A percentile compares a stretch with the other conserved stretches of the same genome.
phyloP scores from a whole-genome alignment of 2,888 invertebrate genomes.

The Andrena minutula region DNA sequence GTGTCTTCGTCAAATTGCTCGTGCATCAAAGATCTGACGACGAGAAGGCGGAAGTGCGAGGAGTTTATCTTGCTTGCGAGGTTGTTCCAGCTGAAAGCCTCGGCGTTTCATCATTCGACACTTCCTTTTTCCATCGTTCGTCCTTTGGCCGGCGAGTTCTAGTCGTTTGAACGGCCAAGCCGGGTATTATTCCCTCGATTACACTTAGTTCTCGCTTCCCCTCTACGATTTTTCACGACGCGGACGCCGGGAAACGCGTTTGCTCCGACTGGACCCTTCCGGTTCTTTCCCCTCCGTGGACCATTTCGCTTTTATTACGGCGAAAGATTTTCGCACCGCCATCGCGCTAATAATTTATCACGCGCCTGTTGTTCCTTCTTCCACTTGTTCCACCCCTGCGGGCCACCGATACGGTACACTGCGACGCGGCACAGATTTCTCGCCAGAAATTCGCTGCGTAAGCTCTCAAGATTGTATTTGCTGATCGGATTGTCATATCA shows the following conservation, averaged over 20 bases:
- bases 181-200: constrained; percentile 72
- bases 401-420: constrained; percentile 12
- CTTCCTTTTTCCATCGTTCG: constrained; percentile 43
- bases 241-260: constrained; percentile 11
- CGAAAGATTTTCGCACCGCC: constrained; percentile 43
- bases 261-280: constrained; percentile 29
- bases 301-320: constrained; percentile 30
- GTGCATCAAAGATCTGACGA: constrained; percentile 43
- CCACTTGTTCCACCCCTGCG: not conserved
- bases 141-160: constrained; percentile 34
- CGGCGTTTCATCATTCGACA: not conserved
- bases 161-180: constrained; percentile 67
- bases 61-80: not conserved
- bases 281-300: constrained; percentile 28
- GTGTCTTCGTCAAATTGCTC: constrained; percentile 34
- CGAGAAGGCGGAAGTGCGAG: not conserved
- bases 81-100: too few species aligned
- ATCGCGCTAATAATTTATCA: constrained; percentile 38
- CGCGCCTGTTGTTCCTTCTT: constrained; percentile 1
- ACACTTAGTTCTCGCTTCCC: constrained; percentile 33
- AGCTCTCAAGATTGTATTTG: constrained; percentile 11
- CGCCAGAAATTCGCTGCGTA: constrained; percentile 14
- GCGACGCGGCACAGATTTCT: not conserved
- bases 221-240: constrained; percentile 2
- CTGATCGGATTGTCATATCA: not conserved